phyloP scores from a whole-genome alignment of 2,113 vertebrate genomes.

The Microcebus murinus region DNA sequence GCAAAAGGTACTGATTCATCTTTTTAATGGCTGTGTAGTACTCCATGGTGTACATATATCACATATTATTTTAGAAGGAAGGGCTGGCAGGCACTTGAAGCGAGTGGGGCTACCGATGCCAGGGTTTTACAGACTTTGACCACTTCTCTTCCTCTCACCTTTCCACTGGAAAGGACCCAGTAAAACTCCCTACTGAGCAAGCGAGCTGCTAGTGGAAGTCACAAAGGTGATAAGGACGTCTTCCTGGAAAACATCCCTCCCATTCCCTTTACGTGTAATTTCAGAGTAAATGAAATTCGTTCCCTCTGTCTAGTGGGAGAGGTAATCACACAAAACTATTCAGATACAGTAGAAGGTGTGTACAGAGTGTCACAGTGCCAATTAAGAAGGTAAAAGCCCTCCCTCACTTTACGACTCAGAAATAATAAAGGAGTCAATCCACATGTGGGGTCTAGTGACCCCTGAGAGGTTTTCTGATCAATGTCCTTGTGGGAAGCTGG shows the following conservation, averaged over 20 bases:
- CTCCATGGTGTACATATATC: too few species aligned
- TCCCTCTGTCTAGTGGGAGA: neutral
- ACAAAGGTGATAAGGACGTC: neutral
- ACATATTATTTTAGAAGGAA: neutral
- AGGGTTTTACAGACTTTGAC: neutral
- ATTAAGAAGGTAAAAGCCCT: neutral
- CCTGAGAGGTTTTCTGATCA: neutral
- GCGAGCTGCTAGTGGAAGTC: neutral
- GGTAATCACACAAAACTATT: neutral
- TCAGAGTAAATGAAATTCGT: constrained; percentile 8
- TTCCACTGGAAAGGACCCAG: neutral
- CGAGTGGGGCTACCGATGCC: neutral
- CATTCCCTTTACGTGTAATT: neutral
- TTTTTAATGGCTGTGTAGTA: too few species aligned
- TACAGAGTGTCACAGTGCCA: neutral
- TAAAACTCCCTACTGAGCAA: neutral
- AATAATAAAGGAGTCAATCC: neutral
- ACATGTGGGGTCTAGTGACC: neutral
- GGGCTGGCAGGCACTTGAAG: neutral
- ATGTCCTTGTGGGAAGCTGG: neutral
- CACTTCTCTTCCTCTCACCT: neutral
- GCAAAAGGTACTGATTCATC: too few species aligned
- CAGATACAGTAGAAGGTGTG: neutral
- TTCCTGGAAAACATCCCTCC: neutral
- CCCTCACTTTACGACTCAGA: neutral